phyloP scores from a whole-genome alignment of 2,888 invertebrate species.

The Phengaris alcon region DNA sequence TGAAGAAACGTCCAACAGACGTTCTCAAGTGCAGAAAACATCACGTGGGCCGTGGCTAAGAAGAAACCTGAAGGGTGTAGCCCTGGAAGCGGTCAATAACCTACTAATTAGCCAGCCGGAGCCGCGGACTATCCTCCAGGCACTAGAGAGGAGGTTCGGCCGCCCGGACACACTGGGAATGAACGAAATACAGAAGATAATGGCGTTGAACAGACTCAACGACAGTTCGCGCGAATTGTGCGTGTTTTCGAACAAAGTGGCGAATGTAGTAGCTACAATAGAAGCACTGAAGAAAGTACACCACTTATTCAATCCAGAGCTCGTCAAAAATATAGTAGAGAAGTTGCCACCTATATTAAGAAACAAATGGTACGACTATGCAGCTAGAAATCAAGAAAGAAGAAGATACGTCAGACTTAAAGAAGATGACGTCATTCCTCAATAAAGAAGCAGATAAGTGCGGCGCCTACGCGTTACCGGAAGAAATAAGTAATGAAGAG shows the following conservation, averaged over 20 bases:
- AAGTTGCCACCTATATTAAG: background rate
- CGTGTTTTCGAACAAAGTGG: constrained; percentile 2
- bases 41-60: background rate
- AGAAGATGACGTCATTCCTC: background rate
- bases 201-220: background rate
- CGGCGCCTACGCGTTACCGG: background rate
- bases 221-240: background rate
- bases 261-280: background rate
- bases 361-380: constrained; percentile 18
- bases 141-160: background rate
- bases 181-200: background rate
- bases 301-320: background rate
- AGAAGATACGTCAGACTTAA: background rate
- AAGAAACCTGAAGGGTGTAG: background rate
- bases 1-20: background rate
- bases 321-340: background rate
- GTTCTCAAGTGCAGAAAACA: background rate
- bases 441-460: constrained; percentile 1
- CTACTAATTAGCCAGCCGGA: background rate
- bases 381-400: too few species aligned
- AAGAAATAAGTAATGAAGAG: background rate
- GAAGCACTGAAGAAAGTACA: background rate
- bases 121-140: background rate
- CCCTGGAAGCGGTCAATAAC: background rate
- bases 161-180: background rate